Percentiles rank a stretch among this genome's conserved stretches.
Evolutionary conservation across 92 coral and sea anemone genomes (phyloP).

Genomic region (Hydrozoanthus gracilis): DNA sequence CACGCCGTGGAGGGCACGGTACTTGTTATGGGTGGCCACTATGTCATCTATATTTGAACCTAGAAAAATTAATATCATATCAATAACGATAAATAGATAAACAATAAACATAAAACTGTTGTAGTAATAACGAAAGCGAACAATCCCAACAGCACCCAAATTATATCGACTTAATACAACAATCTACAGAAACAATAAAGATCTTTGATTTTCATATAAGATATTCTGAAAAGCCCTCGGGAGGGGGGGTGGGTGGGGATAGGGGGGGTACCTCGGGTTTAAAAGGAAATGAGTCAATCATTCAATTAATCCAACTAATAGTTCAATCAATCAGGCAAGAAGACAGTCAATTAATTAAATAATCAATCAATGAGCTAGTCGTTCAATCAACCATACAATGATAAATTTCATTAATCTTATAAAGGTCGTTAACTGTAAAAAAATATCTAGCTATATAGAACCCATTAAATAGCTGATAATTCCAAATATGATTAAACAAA

Average conservation of each 20-base stretch:
- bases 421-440: too few species aligned
- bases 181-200: too few species aligned
- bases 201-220: too few species aligned
- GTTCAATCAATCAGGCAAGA: not conserved
- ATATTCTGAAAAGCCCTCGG: not conserved
- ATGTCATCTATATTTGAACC: conserved; percentile 49
- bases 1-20: conserved; percentile 87
- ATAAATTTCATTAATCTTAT: not conserved
- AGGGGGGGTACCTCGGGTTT: too few species aligned
- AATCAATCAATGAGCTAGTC: not conserved
- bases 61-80: conserved; percentile 27
- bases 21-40: conserved; percentile 77
- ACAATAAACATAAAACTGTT: not conserved
- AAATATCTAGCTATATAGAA: too few species aligned
- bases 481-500: too few species aligned
- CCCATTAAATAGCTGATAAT: too few species aligned
- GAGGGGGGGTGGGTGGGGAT: too few species aligned
- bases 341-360: not conserved
- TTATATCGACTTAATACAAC: too few species aligned
- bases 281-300: not conserved
- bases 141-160: too few species aligned
- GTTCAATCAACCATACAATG: not conserved
- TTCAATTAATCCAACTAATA: not conserved
- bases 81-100: too few species aligned
- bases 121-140: not conserved